Conservation (phyloP, 2,797 vertebrate species). For the Peromyscus aztecus region DNA sequence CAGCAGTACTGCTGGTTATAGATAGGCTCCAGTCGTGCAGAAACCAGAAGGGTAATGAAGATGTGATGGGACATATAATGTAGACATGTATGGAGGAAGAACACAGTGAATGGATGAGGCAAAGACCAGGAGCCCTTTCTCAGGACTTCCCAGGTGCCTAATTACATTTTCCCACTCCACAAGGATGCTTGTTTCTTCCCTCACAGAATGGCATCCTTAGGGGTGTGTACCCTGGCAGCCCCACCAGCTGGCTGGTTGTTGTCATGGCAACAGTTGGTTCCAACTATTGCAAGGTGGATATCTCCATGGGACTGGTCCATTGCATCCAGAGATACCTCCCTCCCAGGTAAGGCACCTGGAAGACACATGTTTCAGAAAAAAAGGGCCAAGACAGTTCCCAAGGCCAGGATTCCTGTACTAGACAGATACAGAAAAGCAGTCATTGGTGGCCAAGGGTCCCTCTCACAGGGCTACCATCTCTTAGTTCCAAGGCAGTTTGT, state of each 20-base stretch:
- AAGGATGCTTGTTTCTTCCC: slow-evolving; percentile 42
- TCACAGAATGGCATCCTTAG: slow-evolving; percentile 94
- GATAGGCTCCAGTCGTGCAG: background rate
- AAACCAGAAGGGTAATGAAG: background rate
- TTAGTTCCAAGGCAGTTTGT: background rate
- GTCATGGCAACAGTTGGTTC: slow-evolving; percentile 93
- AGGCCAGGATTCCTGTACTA: background rate
- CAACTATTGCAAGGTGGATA: slow-evolving; percentile 92
- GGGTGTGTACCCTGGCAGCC: slow-evolving; percentile 97
- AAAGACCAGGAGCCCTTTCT: background rate
- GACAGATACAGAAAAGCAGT: background rate
- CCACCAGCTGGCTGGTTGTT: slow-evolving; percentile 95
- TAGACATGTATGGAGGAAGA: background rate
- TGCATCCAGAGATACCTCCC: slow-evolving; percentile 91
- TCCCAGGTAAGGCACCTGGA: slow-evolving; percentile 87
- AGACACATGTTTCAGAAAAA: slow-evolving; percentile 82
- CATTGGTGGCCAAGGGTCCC: background rate
- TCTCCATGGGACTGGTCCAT: slow-evolving; percentile 93
- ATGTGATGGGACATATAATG: background rate
- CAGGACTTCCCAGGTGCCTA: background rate
- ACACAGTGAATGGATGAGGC: background rate
- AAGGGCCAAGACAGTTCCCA: background rate
- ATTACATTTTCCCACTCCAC: background rate
- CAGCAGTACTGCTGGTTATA: background rate
- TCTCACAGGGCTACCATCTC: rapidly evolving